A percentile compares a stretch with the other conserved stretches of the same genome.
Conservation (phyloP, 2,797 vertebrate genomes). For the Lepilemur ruficaudatus region DNA sequence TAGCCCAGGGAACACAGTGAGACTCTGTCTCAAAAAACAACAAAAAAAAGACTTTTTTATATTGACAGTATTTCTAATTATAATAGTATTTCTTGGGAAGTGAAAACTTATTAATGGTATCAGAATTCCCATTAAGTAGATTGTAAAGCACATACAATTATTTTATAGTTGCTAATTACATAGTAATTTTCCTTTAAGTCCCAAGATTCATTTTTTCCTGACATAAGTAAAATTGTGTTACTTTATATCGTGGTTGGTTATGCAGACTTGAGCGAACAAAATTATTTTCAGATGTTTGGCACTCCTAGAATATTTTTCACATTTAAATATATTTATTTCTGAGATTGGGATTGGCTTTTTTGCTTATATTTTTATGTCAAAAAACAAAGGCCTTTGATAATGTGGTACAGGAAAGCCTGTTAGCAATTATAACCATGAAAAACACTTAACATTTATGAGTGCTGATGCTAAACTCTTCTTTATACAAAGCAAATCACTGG, state of each 20-base stretch:
- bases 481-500: neutral
- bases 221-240: neutral
- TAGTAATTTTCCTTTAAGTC: neutral
- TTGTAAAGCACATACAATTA: neutral
- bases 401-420: neutral
- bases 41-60: neutral
- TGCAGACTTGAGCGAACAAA: neutral
- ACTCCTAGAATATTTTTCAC: neutral
- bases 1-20: too few relatives aligned
- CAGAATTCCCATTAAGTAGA: neutral
- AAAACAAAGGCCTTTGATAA: neutral
- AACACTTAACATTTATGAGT: neutral
- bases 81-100: neutral
- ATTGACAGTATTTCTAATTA: neutral
- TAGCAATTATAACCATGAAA: neutral
- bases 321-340: neutral
- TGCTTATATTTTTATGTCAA: slow-evolving; percentile 10
- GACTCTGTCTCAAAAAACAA: too few relatives aligned
- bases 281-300: slow-evolving; percentile 1
- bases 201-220: neutral
- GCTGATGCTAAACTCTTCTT: neutral
- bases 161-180: neutral
- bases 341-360: slow-evolving; percentile 11
- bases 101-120: neutral
- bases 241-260: neutral